These are phyloP conservation scores for Arctocebus calabarensis DNA, from an alignment of 2,797 vertebrate species.

Conservation along the genomic window DNA sequence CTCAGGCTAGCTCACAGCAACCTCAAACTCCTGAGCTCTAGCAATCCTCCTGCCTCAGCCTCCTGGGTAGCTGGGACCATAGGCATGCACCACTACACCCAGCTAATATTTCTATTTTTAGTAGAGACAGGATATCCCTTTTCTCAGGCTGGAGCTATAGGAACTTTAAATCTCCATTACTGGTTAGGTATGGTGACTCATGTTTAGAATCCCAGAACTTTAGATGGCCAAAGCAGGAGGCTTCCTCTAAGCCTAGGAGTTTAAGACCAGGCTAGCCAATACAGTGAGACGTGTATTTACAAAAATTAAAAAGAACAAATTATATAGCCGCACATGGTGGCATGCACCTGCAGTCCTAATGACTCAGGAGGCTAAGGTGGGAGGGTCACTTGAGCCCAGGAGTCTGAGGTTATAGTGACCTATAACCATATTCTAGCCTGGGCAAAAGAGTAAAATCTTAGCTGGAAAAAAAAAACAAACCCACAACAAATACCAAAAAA, in stretches of 20 bases:
- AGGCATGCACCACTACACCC: too few relatives aligned
- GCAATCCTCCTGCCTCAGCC: too few relatives aligned
- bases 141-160: not conserved
- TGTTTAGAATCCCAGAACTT: not conserved
- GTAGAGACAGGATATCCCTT: too few relatives aligned
- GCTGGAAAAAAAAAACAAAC: not conserved
- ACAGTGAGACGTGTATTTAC: not conserved
- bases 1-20: too few relatives aligned
- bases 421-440: not conserved
- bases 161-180: constrained; percentile 12
- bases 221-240: not conserved
- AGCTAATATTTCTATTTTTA: too few relatives aligned
- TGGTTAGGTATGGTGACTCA: not conserved
- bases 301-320: not conserved
- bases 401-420: not conserved
- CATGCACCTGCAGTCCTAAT: not conserved
- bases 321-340: not conserved
- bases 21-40: too few relatives aligned
- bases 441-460: not conserved
- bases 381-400: not conserved
- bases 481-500: not conserved
- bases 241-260: not conserved
- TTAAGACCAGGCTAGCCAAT: not conserved
- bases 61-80: too few relatives aligned
- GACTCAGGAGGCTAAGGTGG: not conserved